Percentiles rank a stretch among this genome's conserved stretches.
Evolutionary conservation across 2,797 vertebrate species (phyloP).

Genomic region (Cottoperca gobio): DNA sequence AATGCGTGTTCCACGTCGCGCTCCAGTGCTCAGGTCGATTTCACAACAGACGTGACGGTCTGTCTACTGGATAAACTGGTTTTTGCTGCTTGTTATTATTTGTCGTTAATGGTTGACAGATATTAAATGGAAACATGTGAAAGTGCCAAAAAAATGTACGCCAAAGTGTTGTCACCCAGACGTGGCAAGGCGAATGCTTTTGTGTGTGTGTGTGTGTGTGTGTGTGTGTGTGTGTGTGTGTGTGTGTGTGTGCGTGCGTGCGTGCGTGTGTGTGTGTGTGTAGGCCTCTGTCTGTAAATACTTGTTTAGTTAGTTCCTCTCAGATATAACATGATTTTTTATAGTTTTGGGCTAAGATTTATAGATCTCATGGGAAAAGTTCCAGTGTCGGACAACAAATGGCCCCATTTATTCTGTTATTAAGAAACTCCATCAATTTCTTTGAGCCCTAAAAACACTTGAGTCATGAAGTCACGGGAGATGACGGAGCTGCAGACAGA

Average conservation of each 20-base stretch:
- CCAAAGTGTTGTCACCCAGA: background rate
- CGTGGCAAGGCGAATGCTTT: background rate
- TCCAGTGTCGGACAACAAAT: constrained; percentile 27
- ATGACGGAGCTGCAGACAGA: constrained; percentile 48
- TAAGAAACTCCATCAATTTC: constrained; percentile 36
- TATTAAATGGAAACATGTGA: constrained; percentile 70
- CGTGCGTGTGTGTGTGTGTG: background rate
- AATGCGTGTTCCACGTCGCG: constrained; percentile 67
- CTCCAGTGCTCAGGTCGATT: constrained; percentile 75
- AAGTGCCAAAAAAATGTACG: constrained; percentile 46
- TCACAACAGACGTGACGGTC: constrained; percentile 77
- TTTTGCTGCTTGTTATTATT: constrained; percentile 84
- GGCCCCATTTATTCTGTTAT: constrained; percentile 24
- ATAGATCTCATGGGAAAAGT: background rate
- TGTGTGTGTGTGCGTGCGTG: too few relatives aligned
- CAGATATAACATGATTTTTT: background rate
- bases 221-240: too few relatives aligned
- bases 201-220: background rate
- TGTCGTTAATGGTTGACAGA: constrained; percentile 86
- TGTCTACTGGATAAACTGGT: constrained; percentile 81
- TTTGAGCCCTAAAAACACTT: constrained; percentile 15
- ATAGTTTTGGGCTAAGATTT: background rate
- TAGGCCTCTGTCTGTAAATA: background rate
- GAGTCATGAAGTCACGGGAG: constrained; percentile 50
- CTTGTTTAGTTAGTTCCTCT: constrained; percentile 6